phyloP scores from a whole-genome alignment of 2,888 invertebrate species.

The Drosophila kanekoi region DNA sequence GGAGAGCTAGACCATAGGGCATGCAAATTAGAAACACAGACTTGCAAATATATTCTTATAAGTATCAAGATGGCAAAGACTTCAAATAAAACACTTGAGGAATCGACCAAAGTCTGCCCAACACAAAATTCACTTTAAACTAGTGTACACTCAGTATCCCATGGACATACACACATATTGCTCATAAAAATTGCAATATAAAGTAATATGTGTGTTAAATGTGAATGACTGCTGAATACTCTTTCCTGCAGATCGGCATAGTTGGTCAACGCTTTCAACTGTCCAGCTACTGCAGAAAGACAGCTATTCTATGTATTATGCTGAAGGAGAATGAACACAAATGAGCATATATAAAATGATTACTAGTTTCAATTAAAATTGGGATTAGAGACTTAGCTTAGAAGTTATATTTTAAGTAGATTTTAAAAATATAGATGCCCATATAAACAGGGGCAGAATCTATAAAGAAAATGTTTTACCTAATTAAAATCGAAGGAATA shows the following conservation, averaged over 20 bases:
- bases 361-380: too few species aligned
- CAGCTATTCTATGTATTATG: slow-evolving; percentile 21
- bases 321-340: slow-evolving; percentile 6
- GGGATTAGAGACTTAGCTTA: too few species aligned
- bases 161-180: neutral
- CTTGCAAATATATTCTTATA: slow-evolving; percentile 35
- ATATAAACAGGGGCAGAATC: too few species aligned
- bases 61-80: slow-evolving; percentile 52
- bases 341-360: too few species aligned
- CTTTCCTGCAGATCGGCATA: slow-evolving; percentile 43
- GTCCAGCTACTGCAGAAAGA: slow-evolving; percentile 41
- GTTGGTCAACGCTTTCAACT: slow-evolving; percentile 59
- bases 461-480: too few species aligned
- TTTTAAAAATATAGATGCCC: too few species aligned
- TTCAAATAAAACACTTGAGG: slow-evolving; percentile 41
- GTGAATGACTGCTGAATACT: slow-evolving; percentile 54
- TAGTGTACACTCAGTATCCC: slow-evolving; percentile 8
- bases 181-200: slow-evolving; percentile 28
- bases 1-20: slow-evolving; percentile 8
- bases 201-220: slow-evolving; percentile 45
- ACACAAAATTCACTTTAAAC: slow-evolving; percentile 29
- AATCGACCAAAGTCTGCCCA: slow-evolving; percentile 17
- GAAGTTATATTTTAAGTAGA: too few species aligned
- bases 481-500: too few species aligned
- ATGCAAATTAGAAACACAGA: slow-evolving; percentile 40